These are phyloP conservation scores for Bradypodion ventrale DNA, from an alignment of 2,797 vertebrate species.

Conservation along the genomic window DNA sequence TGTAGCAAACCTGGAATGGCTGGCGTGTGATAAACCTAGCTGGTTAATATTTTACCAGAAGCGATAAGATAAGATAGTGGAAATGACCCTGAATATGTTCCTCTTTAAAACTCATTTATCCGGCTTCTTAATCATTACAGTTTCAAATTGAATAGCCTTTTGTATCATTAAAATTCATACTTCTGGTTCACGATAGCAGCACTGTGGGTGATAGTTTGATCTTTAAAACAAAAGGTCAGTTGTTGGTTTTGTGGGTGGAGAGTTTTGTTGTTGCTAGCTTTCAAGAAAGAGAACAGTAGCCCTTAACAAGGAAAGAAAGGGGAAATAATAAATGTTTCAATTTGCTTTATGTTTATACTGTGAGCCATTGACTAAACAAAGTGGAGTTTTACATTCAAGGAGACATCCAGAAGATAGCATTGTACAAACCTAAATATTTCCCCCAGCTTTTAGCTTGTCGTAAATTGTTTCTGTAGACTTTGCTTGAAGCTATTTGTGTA, in stretches of 20 bases:
- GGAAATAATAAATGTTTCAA: neutral
- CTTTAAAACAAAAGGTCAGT: slow-evolving; percentile 47
- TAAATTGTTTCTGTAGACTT: neutral
- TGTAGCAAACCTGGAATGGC: slow-evolving; percentile 61
- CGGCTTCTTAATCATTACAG: slow-evolving; percentile 66
- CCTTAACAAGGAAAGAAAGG: neutral
- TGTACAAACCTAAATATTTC: neutral
- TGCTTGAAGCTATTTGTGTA: neutral
- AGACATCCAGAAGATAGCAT: neutral
- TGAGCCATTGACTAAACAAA: neutral
- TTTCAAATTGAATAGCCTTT: slow-evolving; percentile 70
- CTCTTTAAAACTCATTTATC: slow-evolving; percentile 69
- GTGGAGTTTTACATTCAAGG: neutral
- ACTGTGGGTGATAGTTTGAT: slow-evolving; percentile 52
- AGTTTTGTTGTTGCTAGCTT: neutral
- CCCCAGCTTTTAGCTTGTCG: too few species aligned
- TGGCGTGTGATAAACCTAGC: slow-evolving; percentile 56
- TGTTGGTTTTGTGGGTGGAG: slow-evolving; percentile 10
- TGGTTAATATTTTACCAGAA: slow-evolving; percentile 72
- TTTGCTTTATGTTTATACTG: neutral
- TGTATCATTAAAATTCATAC: slow-evolving; percentile 60
- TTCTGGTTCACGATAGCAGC: slow-evolving; percentile 41
- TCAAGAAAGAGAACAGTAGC: neutral
- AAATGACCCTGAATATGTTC: slow-evolving; percentile 73
- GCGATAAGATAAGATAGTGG: slow-evolving; percentile 67